Evolutionary conservation across 2,113 vertebrate species (phyloP).

Genomic region (Gadus macrocephalus): DNA sequence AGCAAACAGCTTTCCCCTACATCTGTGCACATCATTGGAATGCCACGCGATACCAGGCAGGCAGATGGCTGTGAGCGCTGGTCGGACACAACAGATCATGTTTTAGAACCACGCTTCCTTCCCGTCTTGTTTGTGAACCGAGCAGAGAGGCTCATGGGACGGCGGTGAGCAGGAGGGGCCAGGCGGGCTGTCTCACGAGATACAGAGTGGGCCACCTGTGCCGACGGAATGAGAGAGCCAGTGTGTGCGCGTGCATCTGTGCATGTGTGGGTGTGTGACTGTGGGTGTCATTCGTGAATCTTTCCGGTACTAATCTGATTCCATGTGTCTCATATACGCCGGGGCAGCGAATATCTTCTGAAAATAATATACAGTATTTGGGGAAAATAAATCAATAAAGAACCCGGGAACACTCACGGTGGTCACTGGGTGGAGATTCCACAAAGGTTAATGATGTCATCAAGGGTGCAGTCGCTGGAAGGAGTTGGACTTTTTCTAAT

Average conservation of each 20-base stretch:
- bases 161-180: constrained; percentile 25
- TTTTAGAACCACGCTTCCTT: constrained; percentile 45
- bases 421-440: constrained; percentile 41
- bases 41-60: constrained; percentile 40
- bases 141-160: constrained; percentile 51
- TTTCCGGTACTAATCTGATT: too few relatives aligned
- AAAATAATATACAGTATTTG: too few relatives aligned
- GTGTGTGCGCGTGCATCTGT: background rate
- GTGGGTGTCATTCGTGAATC: background rate
- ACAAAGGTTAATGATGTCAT: constrained; percentile 46
- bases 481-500: too few relatives aligned
- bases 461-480: constrained; percentile 44
- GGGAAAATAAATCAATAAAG: too few relatives aligned
- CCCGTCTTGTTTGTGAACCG: constrained; percentile 31
- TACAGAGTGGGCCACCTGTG: constrained; percentile 51
- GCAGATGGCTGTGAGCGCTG: constrained; percentile 54
- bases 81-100: constrained; percentile 37
- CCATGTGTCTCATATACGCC: too few relatives aligned
- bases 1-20: constrained; percentile 59
- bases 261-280: background rate
- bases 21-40: constrained; percentile 58
- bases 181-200: constrained; percentile 27
- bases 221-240: constrained; percentile 24
- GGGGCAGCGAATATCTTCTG: too few relatives aligned
- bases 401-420: background rate